phyloP scores from a whole-genome alignment of 92 coral and sea anemone species.

The Porites rus region DNA sequence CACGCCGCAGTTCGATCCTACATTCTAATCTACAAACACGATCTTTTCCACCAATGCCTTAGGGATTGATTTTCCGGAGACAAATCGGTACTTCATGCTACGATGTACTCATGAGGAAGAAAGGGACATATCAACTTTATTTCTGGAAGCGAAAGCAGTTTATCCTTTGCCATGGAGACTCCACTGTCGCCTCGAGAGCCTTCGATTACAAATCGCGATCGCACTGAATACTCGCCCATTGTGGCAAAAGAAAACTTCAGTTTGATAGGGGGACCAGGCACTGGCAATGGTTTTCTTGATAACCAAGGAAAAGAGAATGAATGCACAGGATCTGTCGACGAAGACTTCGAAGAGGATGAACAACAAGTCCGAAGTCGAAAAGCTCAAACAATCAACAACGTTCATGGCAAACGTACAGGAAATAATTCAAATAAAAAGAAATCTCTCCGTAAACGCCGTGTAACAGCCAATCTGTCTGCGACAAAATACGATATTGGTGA shows the following conservation, averaged over 20 bases:
- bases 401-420: background rate
- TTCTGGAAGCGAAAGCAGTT: conserved; percentile 1
- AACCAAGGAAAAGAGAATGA: conserved; percentile 14
- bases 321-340: background rate
- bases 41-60: background rate
- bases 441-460: conserved; percentile 66
- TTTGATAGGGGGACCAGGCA: background rate
- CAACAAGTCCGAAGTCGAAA: conserved; percentile 2
- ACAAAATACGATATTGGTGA: conserved; percentile 96
- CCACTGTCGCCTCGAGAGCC: conserved; percentile 35
- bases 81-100: background rate
- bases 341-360: conserved; percentile 23
- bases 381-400: background rate
- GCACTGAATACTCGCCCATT: conserved; percentile 7
- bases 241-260: conserved; percentile 6
- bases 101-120: conserved; percentile 16
- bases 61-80: background rate
- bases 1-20: background rate
- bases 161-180: conserved; percentile 22
- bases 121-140: background rate
- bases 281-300: background rate
- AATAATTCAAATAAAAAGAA: conserved; percentile 48
- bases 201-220: conserved; percentile 1
- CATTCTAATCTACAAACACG: background rate
- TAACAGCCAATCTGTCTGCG: conserved; percentile 89